A percentile compares a stretch with the other conserved stretches of the same genome.
Conservation (phyloP, 2,888 invertebrate species). For the Tetropium fuscum region DNA sequence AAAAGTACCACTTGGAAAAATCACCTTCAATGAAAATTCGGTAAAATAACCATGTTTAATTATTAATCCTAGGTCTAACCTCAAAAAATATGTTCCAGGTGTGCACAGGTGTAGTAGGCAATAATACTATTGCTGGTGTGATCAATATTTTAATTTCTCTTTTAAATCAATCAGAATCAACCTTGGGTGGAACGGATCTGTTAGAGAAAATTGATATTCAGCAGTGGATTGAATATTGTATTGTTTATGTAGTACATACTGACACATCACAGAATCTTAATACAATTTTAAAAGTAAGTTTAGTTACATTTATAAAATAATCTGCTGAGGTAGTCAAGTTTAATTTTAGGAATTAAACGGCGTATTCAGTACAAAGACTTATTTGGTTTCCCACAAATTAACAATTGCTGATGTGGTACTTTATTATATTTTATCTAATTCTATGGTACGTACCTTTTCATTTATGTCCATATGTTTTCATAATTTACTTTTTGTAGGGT, state of each 20-base stretch:
- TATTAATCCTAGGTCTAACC: not conserved
- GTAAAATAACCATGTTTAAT: slow-evolving; percentile 15
- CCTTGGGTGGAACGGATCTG: slow-evolving; percentile 41
- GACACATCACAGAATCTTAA: slow-evolving; percentile 40
- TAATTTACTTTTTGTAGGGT: slow-evolving; percentile 70
- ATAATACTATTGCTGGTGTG: slow-evolving; percentile 51
- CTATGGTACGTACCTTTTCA: slow-evolving; percentile 71
- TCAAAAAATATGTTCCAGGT: slow-evolving; percentile 41
- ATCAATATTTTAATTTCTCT: slow-evolving; percentile 57
- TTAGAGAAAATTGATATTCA: slow-evolving; percentile 57
- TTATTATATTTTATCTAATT: slow-evolving; percentile 75
- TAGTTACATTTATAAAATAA: not conserved
- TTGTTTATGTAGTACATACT: slow-evolving; percentile 53
- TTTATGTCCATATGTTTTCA: slow-evolving; percentile 36
- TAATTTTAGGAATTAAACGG: slow-evolving; percentile 70
- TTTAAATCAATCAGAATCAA: slow-evolving; percentile 51
- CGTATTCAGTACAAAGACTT: slow-evolving; percentile 68
- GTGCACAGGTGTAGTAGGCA: slow-evolving; percentile 46
- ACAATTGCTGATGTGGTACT: slow-evolving; percentile 78
- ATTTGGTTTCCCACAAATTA: slow-evolving; percentile 69
- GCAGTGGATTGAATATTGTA: slow-evolving; percentile 62
- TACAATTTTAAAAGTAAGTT: slow-evolving; percentile 54
- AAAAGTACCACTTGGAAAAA: slow-evolving; percentile 33
- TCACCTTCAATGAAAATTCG: slow-evolving; percentile 23
- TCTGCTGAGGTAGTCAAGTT: not conserved